A percentile compares a stretch with the other conserved stretches of the same genome.
Evolutionary conservation across 2,113 vertebrate genomes (phyloP).

Genomic region (Dasyprocta punctata): DNA sequence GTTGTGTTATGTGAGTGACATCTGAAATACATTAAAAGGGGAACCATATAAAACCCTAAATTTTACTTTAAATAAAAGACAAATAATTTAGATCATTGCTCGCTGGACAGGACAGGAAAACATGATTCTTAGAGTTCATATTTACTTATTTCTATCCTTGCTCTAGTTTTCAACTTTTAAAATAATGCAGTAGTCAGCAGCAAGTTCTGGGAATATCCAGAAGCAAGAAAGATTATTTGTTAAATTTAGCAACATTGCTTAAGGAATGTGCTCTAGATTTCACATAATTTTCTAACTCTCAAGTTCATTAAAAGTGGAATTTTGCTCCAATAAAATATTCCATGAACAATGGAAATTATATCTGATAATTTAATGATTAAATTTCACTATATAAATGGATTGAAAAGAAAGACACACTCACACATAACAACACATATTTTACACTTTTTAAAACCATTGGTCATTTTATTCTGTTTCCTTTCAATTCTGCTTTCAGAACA

Average conservation of each 20-base stretch:
- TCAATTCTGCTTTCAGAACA: slow-evolving; percentile 37
- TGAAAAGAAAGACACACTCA: not conserved
- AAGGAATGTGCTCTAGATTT: slow-evolving; percentile 47
- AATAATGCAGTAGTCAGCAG: slow-evolving; percentile 57
- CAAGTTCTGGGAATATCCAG: slow-evolving; percentile 40
- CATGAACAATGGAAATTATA: not conserved
- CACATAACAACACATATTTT: not conserved
- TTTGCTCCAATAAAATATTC: slow-evolving; percentile 4
- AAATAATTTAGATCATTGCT: not conserved
- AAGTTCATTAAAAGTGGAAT: slow-evolving; percentile 5
- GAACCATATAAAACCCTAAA: not conserved
- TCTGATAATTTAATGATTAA: not conserved
- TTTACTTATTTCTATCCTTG: slow-evolving; percentile 36
- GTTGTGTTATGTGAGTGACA: not conserved
- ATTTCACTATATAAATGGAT: not conserved
- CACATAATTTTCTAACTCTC: slow-evolving; percentile 18
- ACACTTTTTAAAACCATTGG: not conserved
- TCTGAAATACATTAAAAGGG: not conserved
- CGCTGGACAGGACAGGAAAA: not conserved
- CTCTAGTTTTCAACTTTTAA: slow-evolving; percentile 53
- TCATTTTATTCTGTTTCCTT: slow-evolving; percentile 5
- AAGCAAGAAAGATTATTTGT: slow-evolving; percentile 60
- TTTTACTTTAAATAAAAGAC: not conserved
- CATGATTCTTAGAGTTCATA: not conserved
- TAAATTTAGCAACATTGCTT: slow-evolving; percentile 68